Percentiles rank a stretch among this genome's conserved stretches.
phyloP scores from a whole-genome alignment of 2,888 invertebrate genomes.

The Tenthredo scrophulariae region DNA sequence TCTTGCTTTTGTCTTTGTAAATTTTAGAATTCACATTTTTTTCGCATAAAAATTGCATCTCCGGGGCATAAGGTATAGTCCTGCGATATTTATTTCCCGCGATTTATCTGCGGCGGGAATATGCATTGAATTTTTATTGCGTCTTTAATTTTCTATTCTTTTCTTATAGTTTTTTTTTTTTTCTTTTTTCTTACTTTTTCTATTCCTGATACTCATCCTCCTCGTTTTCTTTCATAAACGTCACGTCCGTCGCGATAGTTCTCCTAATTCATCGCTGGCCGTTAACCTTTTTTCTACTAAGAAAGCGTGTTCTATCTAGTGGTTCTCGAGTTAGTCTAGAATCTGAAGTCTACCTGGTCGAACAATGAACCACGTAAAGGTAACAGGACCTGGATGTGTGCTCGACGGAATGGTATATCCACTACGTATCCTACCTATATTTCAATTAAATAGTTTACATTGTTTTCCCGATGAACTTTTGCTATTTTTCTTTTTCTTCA shows the following conservation, averaged over 20 bases:
- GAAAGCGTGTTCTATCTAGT: constrained; percentile 18
- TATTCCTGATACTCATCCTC: not conserved
- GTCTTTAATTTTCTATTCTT: not conserved
- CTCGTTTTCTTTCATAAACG: not conserved
- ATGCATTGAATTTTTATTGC: not conserved
- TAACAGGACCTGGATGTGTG: constrained; percentile 45
- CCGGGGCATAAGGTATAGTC: no score
- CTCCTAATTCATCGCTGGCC: constrained; percentile 36
- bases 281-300: constrained; percentile 25
- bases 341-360: not conserved
- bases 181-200: not conserved
- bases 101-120: not conserved
- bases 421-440: not conserved
- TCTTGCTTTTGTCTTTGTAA: no score
- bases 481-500: not conserved
- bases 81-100: no score
- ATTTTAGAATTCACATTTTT: no score
- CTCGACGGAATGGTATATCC: not conserved
- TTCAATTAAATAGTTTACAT: constrained; percentile 34
- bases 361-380: constrained; percentile 46
- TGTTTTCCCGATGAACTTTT: constrained; percentile 5
- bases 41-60: no score
- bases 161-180: not conserved
- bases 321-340: not conserved
- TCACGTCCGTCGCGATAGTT: not conserved